Percentiles rank a stretch among this genome's conserved stretches.
Evolutionary conservation across 2,797 vertebrate genomes (phyloP).

Genomic region (Philypnodon macrostomus): DNA sequence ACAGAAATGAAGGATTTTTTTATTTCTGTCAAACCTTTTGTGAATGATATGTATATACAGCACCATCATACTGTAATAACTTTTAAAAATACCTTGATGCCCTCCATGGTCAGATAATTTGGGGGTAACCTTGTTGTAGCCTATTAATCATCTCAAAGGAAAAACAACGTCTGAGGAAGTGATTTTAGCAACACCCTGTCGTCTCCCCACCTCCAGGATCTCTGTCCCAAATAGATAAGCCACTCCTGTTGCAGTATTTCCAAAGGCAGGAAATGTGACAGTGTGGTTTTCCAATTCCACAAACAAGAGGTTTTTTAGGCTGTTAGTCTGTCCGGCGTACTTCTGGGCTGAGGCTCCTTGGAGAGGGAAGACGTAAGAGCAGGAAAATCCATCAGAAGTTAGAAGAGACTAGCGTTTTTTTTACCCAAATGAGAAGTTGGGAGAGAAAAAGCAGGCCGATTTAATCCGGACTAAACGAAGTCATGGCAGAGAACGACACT

Average conservation of each 20-base stretch:
- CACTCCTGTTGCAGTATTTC: conserved; percentile 87
- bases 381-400: conserved; percentile 60
- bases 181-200: conserved; percentile 73
- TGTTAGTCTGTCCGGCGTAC: conserved; percentile 59
- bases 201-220: conserved; percentile 80
- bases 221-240: conserved; percentile 93
- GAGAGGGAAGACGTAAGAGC: conserved; percentile 39
- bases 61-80: too few species aligned
- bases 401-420: conserved; percentile 29
- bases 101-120: conserved; percentile 10
- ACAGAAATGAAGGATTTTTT: too few species aligned
- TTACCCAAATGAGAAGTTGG: conserved; percentile 29
- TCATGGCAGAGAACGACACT: conserved; percentile 86
- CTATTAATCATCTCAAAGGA: conserved; percentile 81
- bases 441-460: conserved; percentile 31
- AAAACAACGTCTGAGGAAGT: conserved; percentile 92
- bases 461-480: conserved; percentile 63
- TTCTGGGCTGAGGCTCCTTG: conserved; percentile 56
- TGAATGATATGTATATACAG: too few species aligned
- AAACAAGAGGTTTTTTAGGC: conserved; percentile 79
- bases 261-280: conserved; percentile 94
- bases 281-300: conserved; percentile 90
- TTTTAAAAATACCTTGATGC: too few species aligned
- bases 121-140: conserved; percentile 61
- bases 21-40: too few species aligned